phyloP scores from a whole-genome alignment of 2,113 vertebrate genomes.

The Erpornis zantholeuca region DNA sequence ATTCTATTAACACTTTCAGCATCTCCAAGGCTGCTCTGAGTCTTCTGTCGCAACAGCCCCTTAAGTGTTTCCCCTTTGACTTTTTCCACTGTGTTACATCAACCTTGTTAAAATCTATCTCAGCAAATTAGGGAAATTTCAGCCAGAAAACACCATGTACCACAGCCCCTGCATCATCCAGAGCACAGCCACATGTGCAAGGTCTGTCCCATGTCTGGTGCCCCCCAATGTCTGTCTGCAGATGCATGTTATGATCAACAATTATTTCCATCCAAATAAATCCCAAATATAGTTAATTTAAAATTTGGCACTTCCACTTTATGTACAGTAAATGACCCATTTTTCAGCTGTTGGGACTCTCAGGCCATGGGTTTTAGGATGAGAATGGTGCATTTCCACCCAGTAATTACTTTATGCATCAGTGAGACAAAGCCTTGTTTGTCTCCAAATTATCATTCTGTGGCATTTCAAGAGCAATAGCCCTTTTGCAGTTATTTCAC shows the following conservation, averaged over 20 bases:
- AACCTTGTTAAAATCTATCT: slow-evolving; percentile 43
- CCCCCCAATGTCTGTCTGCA: neutral
- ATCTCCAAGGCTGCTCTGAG: neutral
- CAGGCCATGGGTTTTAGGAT: neutral
- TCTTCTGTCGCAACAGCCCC: neutral
- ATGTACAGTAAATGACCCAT: slow-evolving; percentile 13
- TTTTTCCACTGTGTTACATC: neutral
- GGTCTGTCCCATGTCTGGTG: neutral
- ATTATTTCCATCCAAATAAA: slow-evolving; percentile 20
- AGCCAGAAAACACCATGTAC: neutral
- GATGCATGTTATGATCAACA: neutral
- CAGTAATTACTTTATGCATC: slow-evolving; percentile 53
- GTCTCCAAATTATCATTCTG: slow-evolving; percentile 36
- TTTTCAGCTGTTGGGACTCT: slow-evolving; percentile 49
- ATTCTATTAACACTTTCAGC: neutral
- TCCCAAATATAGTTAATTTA: neutral
- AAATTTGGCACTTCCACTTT: slow-evolving; percentile 17
- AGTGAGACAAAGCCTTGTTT: slow-evolving; percentile 47
- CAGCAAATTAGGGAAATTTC: slow-evolving; percentile 35
- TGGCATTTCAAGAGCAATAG: slow-evolving; percentile 28
- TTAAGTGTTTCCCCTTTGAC: neutral
- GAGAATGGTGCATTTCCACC: slow-evolving; percentile 43
- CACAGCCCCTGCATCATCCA: neutral
- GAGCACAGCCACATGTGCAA: neutral
- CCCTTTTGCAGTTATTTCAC: neutral